Percentiles rank a stretch among this genome's conserved stretches.
These are phyloP conservation scores for Carlito syrichta DNA, from an alignment of 2,113 vertebrate species.

Conservation along the genomic window DNA sequence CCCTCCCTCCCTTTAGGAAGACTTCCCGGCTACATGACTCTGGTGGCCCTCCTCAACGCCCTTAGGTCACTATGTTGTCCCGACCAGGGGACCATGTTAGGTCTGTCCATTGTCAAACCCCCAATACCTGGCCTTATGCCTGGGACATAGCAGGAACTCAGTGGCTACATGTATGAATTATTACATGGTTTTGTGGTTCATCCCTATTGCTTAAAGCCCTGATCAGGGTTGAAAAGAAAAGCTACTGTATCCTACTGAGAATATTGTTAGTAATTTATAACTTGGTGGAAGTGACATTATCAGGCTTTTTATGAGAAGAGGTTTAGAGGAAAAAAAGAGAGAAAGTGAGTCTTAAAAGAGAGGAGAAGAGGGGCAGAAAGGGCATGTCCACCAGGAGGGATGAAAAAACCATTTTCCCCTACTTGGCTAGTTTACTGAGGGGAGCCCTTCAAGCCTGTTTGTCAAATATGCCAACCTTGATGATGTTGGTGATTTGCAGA, in stretches of 20 bases:
- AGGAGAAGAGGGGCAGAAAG: too few relatives aligned
- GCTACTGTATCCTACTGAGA: background rate
- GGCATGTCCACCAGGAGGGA: background rate
- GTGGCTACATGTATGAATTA: fast-evolving
- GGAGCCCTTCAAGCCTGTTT: background rate
- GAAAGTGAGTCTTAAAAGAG: background rate
- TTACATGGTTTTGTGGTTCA: too few relatives aligned
- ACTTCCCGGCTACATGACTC: background rate
- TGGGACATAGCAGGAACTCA: background rate
- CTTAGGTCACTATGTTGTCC: background rate
- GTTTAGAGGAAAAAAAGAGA: background rate
- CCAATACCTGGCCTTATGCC: background rate
- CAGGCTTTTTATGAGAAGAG: background rate
- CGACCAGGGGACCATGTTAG: background rate
- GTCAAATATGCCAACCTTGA: background rate
- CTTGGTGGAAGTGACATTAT: background rate
- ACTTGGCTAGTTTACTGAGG: background rate
- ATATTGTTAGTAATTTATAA: background rate
- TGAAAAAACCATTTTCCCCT: fast-evolving
- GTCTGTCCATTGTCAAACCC: background rate
- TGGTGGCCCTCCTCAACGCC: background rate
- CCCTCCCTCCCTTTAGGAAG: background rate
- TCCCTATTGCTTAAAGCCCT: background rate
- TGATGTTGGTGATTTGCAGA: fast-evolving
- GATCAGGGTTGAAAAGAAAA: background rate